These are phyloP conservation scores for Paramuricea clavata DNA, from an alignment of 92 coral and sea anemone species.

Conservation along the genomic window DNA sequence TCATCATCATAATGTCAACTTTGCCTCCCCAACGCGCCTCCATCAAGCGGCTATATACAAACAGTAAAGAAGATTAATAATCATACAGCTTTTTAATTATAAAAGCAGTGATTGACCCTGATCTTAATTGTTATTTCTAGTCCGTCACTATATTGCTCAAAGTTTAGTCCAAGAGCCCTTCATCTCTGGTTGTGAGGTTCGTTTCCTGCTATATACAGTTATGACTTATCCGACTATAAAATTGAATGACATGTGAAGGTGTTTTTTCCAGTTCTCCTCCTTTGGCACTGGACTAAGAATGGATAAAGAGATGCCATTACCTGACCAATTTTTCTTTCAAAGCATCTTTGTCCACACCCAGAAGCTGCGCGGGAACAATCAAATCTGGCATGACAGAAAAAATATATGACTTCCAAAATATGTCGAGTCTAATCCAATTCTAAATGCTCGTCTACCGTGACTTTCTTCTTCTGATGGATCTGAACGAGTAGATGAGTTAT, in stretches of 20 bases:
- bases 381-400: conserved; percentile 50
- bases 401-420: too few relatives aligned
- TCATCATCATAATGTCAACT: conserved; percentile 89
- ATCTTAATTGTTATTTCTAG: neutral
- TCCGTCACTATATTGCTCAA: too few relatives aligned
- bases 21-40: conserved; percentile 98
- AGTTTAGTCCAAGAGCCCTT: too few relatives aligned
- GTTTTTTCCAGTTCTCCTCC: neutral
- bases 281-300: neutral
- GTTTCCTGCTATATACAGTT: too few relatives aligned
- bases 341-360: conserved; percentile 76
- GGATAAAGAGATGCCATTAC: conserved; percentile 37
- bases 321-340: conserved; percentile 84
- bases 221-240: too few relatives aligned
- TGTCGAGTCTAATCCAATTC: too few relatives aligned
- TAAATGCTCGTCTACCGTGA: too few relatives aligned
- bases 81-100: neutral
- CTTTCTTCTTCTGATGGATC: too few relatives aligned
- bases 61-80: neutral
- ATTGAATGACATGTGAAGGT: too few relatives aligned
- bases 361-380: conserved; percentile 69
- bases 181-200: too few relatives aligned
- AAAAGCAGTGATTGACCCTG: neutral
- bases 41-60: conserved; percentile 72
- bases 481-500: too few relatives aligned